A percentile compares a stretch with the other conserved stretches of the same genome.
Conservation (phyloP, 64 coral and sea anemone species). For the Exaiptasia diaphana region DNA sequence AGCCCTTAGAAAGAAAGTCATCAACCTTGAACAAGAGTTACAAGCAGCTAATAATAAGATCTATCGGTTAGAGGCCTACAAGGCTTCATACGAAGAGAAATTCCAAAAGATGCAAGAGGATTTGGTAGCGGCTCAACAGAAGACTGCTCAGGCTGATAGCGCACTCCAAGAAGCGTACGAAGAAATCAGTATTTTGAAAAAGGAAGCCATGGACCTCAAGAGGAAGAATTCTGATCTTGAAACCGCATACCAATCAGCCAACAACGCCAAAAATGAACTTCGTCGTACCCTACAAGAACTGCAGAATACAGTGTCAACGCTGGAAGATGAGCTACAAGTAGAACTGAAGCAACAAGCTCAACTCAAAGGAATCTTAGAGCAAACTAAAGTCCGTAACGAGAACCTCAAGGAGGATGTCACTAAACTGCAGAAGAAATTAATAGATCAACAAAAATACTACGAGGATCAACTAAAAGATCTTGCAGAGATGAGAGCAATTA, state of each 20-base stretch:
- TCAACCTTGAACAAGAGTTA: slow-evolving; percentile 83
- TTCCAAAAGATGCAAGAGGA: slow-evolving; percentile 80
- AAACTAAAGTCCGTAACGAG: slow-evolving; percentile 82
- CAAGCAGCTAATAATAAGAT: slow-evolving; percentile 85
- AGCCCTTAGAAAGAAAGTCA: slow-evolving; percentile 67
- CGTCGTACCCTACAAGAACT: slow-evolving; percentile 62
- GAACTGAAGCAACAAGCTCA: slow-evolving; percentile 90
- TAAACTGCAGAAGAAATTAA: slow-evolving; percentile 82
- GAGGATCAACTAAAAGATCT: slow-evolving; percentile 82
- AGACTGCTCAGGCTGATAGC: slow-evolving; percentile 63
- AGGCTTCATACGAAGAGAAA: slow-evolving; percentile 94
- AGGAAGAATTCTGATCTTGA: slow-evolving; percentile 85
- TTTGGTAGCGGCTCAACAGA: slow-evolving; percentile 76
- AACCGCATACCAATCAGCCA: slow-evolving; percentile 65
- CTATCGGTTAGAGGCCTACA: slow-evolving; percentile 85
- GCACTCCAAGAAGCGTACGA: slow-evolving; percentile 73
- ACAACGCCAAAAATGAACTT: slow-evolving; percentile 79
- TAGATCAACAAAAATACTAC: slow-evolving; percentile 86
- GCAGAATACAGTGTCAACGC: slow-evolving; percentile 63
- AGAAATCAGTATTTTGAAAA: slow-evolving; percentile 75
- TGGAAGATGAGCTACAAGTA: slow-evolving; percentile 87
- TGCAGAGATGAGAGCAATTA: slow-evolving; percentile 78
- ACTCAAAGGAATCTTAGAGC: slow-evolving; percentile 74
- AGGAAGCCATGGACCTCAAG: slow-evolving; percentile 75
- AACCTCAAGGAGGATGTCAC: slow-evolving; percentile 78